Evolutionary conservation across 2,113 vertebrate species (phyloP).

Genomic region (Labeo rohita): DNA sequence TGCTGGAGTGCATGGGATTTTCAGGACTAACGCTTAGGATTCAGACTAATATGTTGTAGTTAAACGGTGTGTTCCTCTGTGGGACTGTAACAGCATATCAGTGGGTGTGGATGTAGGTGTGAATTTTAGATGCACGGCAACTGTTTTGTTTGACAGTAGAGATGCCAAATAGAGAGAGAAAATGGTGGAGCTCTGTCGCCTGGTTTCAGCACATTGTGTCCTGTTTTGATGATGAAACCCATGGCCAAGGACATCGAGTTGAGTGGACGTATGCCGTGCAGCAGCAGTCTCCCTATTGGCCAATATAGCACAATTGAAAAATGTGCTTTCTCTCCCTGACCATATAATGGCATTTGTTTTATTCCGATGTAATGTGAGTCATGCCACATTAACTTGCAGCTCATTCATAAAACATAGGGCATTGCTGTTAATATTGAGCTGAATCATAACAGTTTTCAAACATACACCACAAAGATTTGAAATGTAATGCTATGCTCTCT

Average conservation of each 20-base stretch:
- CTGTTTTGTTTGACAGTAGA: conserved; percentile 3
- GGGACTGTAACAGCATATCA: conserved; percentile 13
- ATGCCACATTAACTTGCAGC: neutral
- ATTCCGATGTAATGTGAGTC: neutral
- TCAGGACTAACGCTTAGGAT: neutral
- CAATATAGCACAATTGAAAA: neutral
- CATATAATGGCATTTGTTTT: neutral
- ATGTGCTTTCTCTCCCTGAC: neutral
- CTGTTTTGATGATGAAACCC: neutral
- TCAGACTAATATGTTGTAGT: neutral
- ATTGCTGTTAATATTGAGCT: neutral
- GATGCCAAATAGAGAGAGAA: conserved; percentile 11
- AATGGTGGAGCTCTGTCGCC: neutral
- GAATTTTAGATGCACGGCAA: conserved; percentile 26
- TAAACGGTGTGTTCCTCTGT: neutral
- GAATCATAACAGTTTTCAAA: neutral
- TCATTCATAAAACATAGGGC: neutral
- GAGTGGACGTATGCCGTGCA: neutral
- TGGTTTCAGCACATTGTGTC: neutral
- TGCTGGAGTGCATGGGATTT: neutral
- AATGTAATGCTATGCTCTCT: neutral
- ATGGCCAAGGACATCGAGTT: neutral
- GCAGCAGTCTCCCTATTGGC: neutral
- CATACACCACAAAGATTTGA: neutral
- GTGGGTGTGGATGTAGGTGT: conserved; percentile 27